Evolutionary conservation across 1,140 invertebrate species (phyloP).

Genomic region (Diorhabda carinulata): DNA sequence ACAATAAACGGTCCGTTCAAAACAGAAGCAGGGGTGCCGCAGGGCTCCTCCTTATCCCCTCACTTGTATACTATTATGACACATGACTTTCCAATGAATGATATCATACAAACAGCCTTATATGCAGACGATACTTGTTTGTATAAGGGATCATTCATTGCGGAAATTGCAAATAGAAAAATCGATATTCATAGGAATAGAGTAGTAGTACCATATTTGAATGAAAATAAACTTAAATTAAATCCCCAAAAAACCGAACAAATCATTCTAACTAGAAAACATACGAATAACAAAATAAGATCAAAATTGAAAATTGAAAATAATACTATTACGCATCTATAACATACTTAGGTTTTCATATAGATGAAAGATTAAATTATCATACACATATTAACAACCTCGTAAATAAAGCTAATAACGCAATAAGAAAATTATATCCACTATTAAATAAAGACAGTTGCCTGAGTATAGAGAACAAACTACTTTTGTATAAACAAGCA

Average conservation of each 20-base stretch:
- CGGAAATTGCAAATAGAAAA: constrained; percentile 17
- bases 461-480: too few relatives aligned
- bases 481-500: too few relatives aligned
- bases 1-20: constrained; percentile 22
- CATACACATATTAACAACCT: background rate
- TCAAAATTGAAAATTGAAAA: background rate
- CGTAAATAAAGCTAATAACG: background rate
- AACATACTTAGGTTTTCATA: background rate
- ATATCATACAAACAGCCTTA: constrained; percentile 25
- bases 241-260: constrained; percentile 17
- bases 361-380: background rate
- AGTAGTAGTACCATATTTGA: background rate
- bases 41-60: constrained; percentile 32
- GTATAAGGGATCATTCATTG: constrained; percentile 26
- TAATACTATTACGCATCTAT: background rate
- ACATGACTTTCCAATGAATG: constrained; percentile 27
- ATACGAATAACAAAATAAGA: background rate
- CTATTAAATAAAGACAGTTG: background rate
- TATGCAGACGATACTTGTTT: constrained; percentile 44
- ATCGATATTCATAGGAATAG: constrained; percentile 16
- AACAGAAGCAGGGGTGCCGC: constrained; percentile 33
- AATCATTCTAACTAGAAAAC: constrained; percentile 16
- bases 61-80: constrained; percentile 33
- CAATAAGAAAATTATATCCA: background rate
- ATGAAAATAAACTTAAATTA: constrained; percentile 16